Evolutionary conservation across 2,797 vertebrate genomes (phyloP), one percentile per base, ranked within the genome.

Genomic region (Vultur gryphus): DNA sequence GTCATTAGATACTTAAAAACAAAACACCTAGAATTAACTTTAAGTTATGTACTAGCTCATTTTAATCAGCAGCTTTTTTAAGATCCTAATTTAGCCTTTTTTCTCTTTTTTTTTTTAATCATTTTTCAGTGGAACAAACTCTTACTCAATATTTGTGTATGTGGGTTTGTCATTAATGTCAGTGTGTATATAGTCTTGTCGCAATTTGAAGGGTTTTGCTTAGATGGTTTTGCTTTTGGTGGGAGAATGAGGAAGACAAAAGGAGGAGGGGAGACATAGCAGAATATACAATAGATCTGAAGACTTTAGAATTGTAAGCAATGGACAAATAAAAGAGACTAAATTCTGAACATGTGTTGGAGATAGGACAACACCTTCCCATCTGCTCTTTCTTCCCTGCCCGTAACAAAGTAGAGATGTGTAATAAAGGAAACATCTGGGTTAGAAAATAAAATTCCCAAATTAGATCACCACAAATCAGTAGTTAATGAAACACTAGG

Each of bases 381-480:
- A 57, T 89, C 62, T 95, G 73, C 13, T 41, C 61, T 84, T 88
- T 41, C 61, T 84, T 88, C 61, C 59, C 24, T 62, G 46, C 59
- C 49, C 0, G 0, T 65, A 73, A 80, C 5, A 82, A 95, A 80
- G 33, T 48, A 46, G 85, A 77, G 52, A 90, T 64, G 41, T 89
- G 49, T 91, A 87, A 94, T 76, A 82, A 86, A 94, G 55, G 66
- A 96, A 97, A 95, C 93, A 95, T 96, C 90, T 97, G 96, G 64
- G 75, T 94, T 92, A 94, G 76, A 92, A 96, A 96, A 95, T 92
- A 61, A 84, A 97, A 97, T 93, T 96, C 92, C 90, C 59, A 61
- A 84, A 94, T 98, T 96, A 97, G 90, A 80, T 97, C 97, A 97
- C 83, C 79, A 72, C 64, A 58, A 87, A 95, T 70, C 72, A 84